Evolutionary conservation across 2,113 vertebrate species (phyloP).

Genomic region (Arenaria interpres): DNA sequence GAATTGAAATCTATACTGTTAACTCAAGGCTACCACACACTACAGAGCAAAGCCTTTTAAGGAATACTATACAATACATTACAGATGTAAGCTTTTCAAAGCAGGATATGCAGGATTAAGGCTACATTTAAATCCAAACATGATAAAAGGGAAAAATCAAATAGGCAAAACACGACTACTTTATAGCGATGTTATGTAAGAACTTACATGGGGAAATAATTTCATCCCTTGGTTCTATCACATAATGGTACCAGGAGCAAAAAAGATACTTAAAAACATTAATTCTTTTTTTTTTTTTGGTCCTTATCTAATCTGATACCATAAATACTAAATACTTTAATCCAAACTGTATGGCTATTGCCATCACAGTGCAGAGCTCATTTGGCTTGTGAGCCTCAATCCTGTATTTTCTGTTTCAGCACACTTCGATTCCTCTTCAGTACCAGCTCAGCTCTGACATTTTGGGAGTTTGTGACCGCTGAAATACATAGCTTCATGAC

Average conservation of each 20-base stretch:
- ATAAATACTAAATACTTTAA: conserved; percentile 21
- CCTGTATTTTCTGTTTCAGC: neutral
- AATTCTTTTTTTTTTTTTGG: neutral
- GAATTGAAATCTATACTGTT: neutral
- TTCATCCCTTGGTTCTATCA: neutral
- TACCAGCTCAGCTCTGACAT: neutral
- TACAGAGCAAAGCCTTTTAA: neutral
- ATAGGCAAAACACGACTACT: neutral
- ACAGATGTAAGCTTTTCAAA: conserved; percentile 35
- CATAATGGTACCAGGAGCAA: neutral
- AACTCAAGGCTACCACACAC: neutral
- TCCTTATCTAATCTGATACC: neutral
- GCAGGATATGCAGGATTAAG: conserved; percentile 54
- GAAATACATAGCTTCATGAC: neutral
- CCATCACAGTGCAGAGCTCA: neutral
- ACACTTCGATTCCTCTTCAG: neutral
- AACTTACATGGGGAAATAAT: neutral
- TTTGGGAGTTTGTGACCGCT: neutral
- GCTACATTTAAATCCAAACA: conserved; percentile 40
- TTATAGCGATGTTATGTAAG: conserved; percentile 3
- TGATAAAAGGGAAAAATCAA: conserved; percentile 7
- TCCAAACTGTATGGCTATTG: neutral
- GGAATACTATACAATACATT: neutral
- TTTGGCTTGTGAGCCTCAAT: neutral
- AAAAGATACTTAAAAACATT: neutral